Conservation (phyloP, 2,113 vertebrate genomes). For the Oncorhynchus gorbuscha region DNA sequence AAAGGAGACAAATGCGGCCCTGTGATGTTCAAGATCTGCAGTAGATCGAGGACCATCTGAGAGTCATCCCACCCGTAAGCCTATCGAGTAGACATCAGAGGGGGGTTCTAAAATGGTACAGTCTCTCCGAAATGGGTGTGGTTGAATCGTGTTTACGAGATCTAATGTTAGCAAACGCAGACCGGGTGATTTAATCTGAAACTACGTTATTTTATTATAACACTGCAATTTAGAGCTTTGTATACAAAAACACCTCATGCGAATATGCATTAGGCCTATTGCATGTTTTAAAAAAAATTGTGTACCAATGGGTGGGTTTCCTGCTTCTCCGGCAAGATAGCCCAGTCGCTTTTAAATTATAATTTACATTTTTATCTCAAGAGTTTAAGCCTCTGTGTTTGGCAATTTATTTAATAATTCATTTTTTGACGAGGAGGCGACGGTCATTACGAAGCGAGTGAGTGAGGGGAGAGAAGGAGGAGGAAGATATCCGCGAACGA, state of each 20-base stretch:
- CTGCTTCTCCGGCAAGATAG: conserved; percentile 33
- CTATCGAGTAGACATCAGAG: conserved; percentile 11
- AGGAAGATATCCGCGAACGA: conserved; percentile 10
- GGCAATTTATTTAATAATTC: conserved; percentile 39
- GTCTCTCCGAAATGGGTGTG: conserved; percentile 69
- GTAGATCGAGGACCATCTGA: neutral
- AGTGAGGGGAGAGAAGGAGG: conserved; percentile 50
- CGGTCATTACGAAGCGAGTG: conserved; percentile 33
- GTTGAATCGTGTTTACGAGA: conserved; percentile 61
- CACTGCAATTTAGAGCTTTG: conserved; percentile 27
- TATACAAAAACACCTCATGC: neutral
- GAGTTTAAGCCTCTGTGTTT: conserved; percentile 15
- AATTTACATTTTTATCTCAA: conserved; percentile 15
- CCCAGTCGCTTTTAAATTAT: conserved; percentile 26
- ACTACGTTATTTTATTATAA: conserved; percentile 23
- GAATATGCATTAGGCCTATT: neutral
- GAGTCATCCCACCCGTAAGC: neutral
- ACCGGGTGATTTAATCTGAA: conserved; percentile 50
- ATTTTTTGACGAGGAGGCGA: conserved; percentile 43
- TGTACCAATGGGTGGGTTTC: conserved; percentile 35
- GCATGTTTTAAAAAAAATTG: neutral
- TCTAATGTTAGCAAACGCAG: conserved; percentile 42
- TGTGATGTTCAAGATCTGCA: neutral
- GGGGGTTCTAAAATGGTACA: conserved; percentile 45
- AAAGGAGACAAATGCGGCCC: neutral